phyloP scores from a whole-genome alignment of 2,888 invertebrate genomes.

The Parnassius mnemosyne region DNA sequence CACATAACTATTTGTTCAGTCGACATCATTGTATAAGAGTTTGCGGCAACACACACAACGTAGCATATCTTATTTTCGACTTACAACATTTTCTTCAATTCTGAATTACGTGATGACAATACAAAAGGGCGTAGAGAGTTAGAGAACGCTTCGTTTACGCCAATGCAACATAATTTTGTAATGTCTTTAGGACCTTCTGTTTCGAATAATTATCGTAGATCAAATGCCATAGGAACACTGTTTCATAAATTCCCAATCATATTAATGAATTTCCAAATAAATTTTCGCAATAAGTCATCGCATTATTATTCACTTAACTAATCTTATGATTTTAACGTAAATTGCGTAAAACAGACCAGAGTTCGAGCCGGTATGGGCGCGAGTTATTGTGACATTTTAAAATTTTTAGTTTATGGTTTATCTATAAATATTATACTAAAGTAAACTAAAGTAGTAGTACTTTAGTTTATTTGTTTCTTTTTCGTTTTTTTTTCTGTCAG shows the following conservation, averaged over 20 bases:
- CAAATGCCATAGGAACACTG: conserved; percentile 1
- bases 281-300: conserved; percentile 42
- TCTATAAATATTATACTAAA: no score
- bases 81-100: conserved; percentile 75
- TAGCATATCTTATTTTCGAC: conserved; percentile 75
- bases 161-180: conserved; percentile 4
- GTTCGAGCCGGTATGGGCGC: conserved; percentile 37
- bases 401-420: no score
- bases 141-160: conserved; percentile 8
- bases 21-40: conserved; percentile 79
- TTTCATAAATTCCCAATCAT: conserved; percentile 21
- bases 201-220: conserved; percentile 4
- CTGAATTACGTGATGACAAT: conserved; percentile 73
- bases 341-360: conserved; percentile 47
- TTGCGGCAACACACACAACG: conserved; percentile 68
- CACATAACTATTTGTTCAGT: conserved; percentile 77
- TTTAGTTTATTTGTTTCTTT: no score
- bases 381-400: conserved; percentile 48
- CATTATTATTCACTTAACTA: conserved; percentile 41
- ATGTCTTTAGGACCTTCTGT: conserved; percentile 1
- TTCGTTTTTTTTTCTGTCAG: no score
- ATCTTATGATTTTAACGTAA: conserved; percentile 39
- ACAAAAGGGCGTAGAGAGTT: conserved; percentile 47
- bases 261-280: conserved; percentile 25
- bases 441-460: no score